Evolutionary conservation across 2,797 vertebrate species (phyloP).

Genomic region (Ctenopoma multispine): DNA sequence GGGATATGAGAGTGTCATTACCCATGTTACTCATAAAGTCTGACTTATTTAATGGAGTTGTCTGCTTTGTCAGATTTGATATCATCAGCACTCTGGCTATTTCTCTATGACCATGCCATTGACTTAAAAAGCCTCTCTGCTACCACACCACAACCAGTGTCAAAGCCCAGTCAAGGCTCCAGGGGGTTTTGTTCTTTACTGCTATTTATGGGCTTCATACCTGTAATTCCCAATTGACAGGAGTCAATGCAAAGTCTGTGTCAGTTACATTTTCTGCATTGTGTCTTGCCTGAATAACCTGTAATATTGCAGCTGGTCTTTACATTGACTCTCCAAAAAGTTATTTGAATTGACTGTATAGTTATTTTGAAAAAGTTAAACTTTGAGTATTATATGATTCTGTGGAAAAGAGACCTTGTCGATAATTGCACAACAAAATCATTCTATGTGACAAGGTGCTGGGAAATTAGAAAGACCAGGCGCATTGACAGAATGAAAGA

Average conservation of each 20-base stretch:
- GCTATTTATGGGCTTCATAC: too few relatives aligned
- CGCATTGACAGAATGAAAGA: slow-evolving; percentile 9
- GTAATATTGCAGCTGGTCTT: too few relatives aligned
- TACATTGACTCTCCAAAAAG: too few relatives aligned
- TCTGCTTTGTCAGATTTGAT: slow-evolving; percentile 7
- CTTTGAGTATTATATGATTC: background rate
- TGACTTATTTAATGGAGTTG: slow-evolving; percentile 12
- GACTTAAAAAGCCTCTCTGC: background rate
- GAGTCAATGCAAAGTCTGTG: too few relatives aligned
- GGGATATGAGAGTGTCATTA: slow-evolving; percentile 25
- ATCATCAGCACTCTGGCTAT: background rate
- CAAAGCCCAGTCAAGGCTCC: too few relatives aligned
- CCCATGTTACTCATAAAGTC: slow-evolving; percentile 1
- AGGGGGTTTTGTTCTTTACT: too few relatives aligned
- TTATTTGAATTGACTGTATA: background rate
- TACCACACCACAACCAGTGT: too few relatives aligned
- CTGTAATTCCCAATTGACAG: too few relatives aligned
- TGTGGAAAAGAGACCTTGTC: background rate
- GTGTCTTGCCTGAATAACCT: too few relatives aligned
- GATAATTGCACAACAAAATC: slow-evolving; percentile 12
- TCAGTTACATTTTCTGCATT: too few relatives aligned
- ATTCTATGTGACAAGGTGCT: slow-evolving; percentile 19
- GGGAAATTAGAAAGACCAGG: slow-evolving; percentile 27
- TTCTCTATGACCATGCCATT: background rate
- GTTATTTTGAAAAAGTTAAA: background rate